Conservation (phyloP, 2,888 invertebrate species). For the Epicampocera succincta region DNA sequence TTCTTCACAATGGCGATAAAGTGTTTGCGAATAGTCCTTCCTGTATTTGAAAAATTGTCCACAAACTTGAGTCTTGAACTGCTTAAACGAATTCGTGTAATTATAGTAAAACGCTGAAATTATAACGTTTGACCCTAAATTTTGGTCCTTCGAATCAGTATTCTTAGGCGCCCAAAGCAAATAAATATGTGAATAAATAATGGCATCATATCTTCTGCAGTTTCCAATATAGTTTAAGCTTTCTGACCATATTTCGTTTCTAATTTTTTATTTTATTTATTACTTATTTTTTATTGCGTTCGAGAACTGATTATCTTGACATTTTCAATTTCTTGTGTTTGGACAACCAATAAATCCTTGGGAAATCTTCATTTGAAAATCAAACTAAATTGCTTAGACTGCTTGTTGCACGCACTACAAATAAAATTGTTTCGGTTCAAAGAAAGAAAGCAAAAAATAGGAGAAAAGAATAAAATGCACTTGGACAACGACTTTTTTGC, state of each 20-base stretch:
- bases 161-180: too few species aligned
- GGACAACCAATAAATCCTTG: constrained; percentile 69
- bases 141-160: too few species aligned
- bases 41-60: too few species aligned
- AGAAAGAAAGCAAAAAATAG: not conserved
- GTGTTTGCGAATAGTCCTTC: too few species aligned
- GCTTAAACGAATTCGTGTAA: too few species aligned
- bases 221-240: not conserved
- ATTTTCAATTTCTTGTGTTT: constrained; percentile 70
- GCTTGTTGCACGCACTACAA: constrained; percentile 66
- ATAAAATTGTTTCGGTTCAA: constrained; percentile 30
- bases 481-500: not conserved
- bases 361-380: constrained; percentile 67
- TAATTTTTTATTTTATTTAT: constrained; percentile 20
- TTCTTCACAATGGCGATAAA: too few species aligned
- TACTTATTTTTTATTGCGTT: constrained; percentile 40
- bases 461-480: not conserved
- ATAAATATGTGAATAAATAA: too few species aligned
- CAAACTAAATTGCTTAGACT: constrained; percentile 70
- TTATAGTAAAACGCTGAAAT: too few species aligned
- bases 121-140: too few species aligned
- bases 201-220: too few species aligned
- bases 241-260: not conserved
- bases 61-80: too few species aligned
- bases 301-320: constrained; percentile 67